Conservation (phyloP, 1,140 invertebrate genomes). For the Drosophila ananassae region DNA sequence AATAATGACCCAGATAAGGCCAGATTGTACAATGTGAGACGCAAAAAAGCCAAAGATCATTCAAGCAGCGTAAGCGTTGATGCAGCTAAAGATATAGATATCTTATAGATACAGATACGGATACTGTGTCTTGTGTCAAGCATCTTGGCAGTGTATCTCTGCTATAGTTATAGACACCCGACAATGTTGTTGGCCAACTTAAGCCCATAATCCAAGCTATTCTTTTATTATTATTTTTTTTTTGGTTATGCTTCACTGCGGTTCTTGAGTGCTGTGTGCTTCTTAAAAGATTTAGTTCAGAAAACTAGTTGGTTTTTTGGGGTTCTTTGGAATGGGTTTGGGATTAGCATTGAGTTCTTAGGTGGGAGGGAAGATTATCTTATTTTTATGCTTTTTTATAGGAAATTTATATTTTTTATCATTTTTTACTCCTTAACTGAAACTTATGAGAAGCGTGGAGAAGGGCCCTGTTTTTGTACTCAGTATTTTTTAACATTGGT, state of each 20-base stretch:
- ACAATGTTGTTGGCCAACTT: background rate
- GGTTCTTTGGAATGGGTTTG: too few relatives aligned
- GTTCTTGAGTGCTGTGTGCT: background rate
- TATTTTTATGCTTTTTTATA: too few relatives aligned
- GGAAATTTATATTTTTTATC: too few relatives aligned
- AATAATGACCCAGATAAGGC: conserved; percentile 69
- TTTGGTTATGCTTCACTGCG: conserved; percentile 24
- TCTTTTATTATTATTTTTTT: background rate
- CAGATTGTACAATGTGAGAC: conserved; percentile 56
- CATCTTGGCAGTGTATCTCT: conserved; percentile 24
- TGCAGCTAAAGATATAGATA: conserved; percentile 26
- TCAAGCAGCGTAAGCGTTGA: background rate
- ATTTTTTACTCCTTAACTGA: too few relatives aligned
- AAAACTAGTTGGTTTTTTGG: background rate
- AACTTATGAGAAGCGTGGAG: background rate
- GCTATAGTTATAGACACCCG: background rate
- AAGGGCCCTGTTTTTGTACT: background rate
- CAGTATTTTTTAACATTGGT: too few relatives aligned
- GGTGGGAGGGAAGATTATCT: too few relatives aligned
- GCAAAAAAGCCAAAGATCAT: conserved; percentile 15
- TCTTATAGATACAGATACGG: conserved; percentile 12
- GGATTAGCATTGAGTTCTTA: too few relatives aligned
- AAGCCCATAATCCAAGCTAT: background rate
- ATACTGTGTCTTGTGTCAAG: conserved; percentile 7
- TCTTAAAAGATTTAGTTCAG: background rate